Evolutionary conservation across 2,113 vertebrate genomes (phyloP).

Genomic region (Semnopithecus entellus): DNA sequence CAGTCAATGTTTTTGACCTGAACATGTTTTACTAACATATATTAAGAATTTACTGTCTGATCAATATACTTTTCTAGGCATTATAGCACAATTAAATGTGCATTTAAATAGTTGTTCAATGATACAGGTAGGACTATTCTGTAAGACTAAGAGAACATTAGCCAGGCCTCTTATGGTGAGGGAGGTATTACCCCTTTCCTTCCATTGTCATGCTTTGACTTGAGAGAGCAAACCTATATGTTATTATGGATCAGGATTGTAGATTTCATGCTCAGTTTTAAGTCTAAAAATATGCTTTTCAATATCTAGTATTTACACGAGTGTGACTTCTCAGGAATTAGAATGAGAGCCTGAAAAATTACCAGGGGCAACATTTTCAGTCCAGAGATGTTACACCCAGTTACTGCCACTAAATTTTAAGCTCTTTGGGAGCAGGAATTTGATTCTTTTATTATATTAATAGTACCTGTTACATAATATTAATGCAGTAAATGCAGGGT

Average conservation of each 20-base stretch:
- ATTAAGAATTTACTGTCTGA: not conserved
- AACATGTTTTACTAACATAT: not conserved
- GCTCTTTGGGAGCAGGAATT: not conserved
- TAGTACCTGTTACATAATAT: not conserved
- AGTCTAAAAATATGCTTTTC: not conserved
- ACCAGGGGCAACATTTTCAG: not conserved
- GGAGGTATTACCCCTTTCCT: not conserved
- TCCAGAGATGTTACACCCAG: not conserved
- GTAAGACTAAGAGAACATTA: not conserved
- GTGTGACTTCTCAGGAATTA: not conserved
- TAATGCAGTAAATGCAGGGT: not conserved
- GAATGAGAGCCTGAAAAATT: not conserved
- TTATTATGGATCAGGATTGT: not conserved
- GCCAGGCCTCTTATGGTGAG: accelerated
- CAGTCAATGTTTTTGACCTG: not conserved
- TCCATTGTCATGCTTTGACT: not conserved
- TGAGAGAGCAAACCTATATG: not conserved
- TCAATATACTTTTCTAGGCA: not conserved
- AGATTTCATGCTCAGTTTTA: not conserved
- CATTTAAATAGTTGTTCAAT: not conserved
- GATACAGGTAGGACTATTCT: not conserved
- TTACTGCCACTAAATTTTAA: not conserved
- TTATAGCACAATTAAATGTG: not conserved
- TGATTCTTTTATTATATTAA: not conserved
- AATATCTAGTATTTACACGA: not conserved